Conservation (phyloP, 2,888 invertebrate species). For the Hydraecia micacea region DNA sequence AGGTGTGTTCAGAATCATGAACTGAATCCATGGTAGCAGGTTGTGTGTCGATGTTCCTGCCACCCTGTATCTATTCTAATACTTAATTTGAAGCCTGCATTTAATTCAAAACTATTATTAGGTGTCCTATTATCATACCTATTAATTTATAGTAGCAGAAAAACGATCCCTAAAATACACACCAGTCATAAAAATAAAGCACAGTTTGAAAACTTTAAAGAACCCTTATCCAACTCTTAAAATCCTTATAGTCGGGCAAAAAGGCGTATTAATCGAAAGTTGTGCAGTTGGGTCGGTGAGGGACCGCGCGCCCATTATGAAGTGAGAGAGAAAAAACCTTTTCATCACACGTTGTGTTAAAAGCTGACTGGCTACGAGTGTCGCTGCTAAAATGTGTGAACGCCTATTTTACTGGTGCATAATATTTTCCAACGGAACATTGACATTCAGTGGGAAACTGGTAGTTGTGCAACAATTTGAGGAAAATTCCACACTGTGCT, state of each 20-base stretch:
- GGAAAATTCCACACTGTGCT: slow-evolving; percentile 9
- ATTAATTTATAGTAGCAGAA: not conserved
- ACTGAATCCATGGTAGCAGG: not conserved
- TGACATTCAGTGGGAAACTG: slow-evolving; percentile 35
- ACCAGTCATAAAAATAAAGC: slow-evolving; percentile 8
- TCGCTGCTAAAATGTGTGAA: slow-evolving; percentile 54
- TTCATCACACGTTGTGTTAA: slow-evolving; percentile 56
- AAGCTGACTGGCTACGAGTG: slow-evolving; percentile 53
- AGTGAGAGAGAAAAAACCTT: slow-evolving; percentile 38
- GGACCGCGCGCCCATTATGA: slow-evolving; percentile 44
- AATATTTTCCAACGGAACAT: slow-evolving; percentile 55
- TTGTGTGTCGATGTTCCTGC: not conserved
- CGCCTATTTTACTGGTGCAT: slow-evolving; percentile 52
- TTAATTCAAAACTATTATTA: not conserved
- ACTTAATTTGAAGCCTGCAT: not conserved
- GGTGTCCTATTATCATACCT: not conserved
- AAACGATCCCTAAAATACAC: not conserved
- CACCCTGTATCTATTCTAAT: not conserved
- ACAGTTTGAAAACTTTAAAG: slow-evolving; percentile 7
- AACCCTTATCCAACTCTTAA: slow-evolving; percentile 15
- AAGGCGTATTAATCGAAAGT: slow-evolving; percentile 51
- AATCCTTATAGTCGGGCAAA: slow-evolving; percentile 24
- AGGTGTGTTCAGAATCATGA: not conserved
- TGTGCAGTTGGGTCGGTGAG: slow-evolving; percentile 47
- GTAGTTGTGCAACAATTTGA: slow-evolving; percentile 31